These are phyloP conservation scores for Bos javanicus DNA, from an alignment of 2,113 vertebrate genomes.

Conservation along the genomic window DNA sequence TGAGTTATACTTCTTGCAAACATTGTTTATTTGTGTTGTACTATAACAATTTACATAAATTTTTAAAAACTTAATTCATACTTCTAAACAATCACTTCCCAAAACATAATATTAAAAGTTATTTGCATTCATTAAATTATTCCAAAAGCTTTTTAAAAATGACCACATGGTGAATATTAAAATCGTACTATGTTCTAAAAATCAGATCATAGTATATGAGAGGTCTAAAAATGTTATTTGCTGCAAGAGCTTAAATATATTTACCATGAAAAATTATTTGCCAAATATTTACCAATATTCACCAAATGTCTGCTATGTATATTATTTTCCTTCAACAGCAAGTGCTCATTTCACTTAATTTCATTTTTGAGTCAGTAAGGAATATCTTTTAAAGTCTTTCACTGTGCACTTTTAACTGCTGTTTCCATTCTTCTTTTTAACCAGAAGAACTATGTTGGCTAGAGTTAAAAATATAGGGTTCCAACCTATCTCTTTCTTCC, in stretches of 20 bases:
- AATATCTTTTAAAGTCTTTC: neutral
- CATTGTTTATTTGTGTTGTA: neutral
- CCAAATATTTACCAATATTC: neutral
- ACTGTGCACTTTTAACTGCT: neutral
- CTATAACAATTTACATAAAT: neutral
- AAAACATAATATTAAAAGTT: neutral
- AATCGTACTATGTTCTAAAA: neutral
- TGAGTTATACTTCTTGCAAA: neutral
- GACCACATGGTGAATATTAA: neutral
- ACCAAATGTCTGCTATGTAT: neutral
- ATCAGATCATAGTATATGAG: neutral
- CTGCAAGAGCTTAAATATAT: neutral
- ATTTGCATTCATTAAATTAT: constrained; percentile 2
- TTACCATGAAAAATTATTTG: neutral
- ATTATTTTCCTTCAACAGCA: neutral
- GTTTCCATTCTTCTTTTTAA: neutral
- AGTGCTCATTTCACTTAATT: neutral
- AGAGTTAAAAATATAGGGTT: neutral
- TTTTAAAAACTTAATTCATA: neutral
- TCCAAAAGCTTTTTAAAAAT: neutral
- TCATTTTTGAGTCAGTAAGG: neutral
- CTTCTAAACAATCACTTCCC: neutral
- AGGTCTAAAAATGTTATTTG: neutral
- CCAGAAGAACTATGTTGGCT: neutral
- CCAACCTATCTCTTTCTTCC: neutral